Base-by-base conservation (phyloP, 2,888 invertebrate species). In the Lasioglossum zephyrum region DNA sequence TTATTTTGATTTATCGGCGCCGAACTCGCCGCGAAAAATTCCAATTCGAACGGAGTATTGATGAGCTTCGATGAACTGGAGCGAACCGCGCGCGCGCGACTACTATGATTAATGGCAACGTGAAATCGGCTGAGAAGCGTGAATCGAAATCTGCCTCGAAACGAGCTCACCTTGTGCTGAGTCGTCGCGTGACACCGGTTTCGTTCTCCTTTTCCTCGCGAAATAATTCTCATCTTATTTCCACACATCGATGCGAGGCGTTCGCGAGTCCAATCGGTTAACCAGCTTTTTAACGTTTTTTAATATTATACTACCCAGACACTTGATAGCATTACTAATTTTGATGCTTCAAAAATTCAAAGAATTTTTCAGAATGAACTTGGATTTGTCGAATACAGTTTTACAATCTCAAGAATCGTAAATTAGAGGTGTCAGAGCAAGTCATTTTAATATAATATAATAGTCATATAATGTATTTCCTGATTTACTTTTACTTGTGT, bases 1-100 rank as follows among this genome's bases (percentile, higher is more conserved):
- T 79, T 79, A 66, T 79, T 53, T 53, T 49, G 47, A 53, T 63
- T 73, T 49, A 44, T 63, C 6, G 70, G 26, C 69, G 26, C 4
- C 6, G 26, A 11, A 13, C 13, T 8, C 4, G 9, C 16, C 39
- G 8, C 16, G 26, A 53, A 49, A 69, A 77, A 69, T n/a, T 4
- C 1, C 16, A 53, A 16, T 36, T 49, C 31, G 31, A 36, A 69
- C 47, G 1, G 66, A 49, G 75, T 39, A 77, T 69, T 2, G 77
- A 77, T 69, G 66, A 44, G 69, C 31, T 36, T n/a, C 77, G 77
- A 49, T 18, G 66, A 63, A 18, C 44, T 36, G 66, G 44, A 47
- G 72, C 26, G 73, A 73, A 73, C 26, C 18, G 26, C 44, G 13
- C 3, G 44, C 44, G 44, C 44, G 44, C 47, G 47, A 18, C 26